Evolutionary conservation across 2,113 vertebrate species (phyloP), one percentile per base, ranked within the genome.

Genomic region (Callorhinus ursinus): DNA sequence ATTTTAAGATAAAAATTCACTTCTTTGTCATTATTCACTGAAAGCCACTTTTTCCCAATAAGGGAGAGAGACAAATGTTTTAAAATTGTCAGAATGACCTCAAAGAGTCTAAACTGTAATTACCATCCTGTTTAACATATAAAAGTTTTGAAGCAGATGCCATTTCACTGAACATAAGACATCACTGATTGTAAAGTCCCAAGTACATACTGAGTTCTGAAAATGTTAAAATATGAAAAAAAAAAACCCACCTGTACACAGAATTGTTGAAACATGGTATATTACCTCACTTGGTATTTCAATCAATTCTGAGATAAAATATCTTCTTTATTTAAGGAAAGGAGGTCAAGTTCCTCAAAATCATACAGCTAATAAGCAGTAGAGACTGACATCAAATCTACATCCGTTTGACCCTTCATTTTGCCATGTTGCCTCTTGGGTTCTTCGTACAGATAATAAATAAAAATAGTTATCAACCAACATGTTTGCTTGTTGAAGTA

Each of bases 51-150:
- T 94, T 96, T 85, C 67, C 74, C 42, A 49, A 13, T 6, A 82
- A 57, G 88, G 33, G 28, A 79, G 42, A 88, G 16, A 89, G 15
- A 26, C 33, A 89, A 95, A 93, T 83, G 76, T 90, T 71, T 93
- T 76, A 59, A 80, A 57, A 77, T 42, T 90, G 67, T 88, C 74
- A 80, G 55, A 51, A 39, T 12, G 55, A 97, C 28, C 74, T 46
- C 71, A 92, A 69, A 67, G 36, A 72, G 63, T 85, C 57, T 67
- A 39, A 85, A 81, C 42, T 72, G 31, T 74, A 84, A 96, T 94
- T 90, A 90, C 36, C 39, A n/a, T 6, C 13, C 24, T 76, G 77
- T 18, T 95, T 69, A 74, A 87, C 24, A 71, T n/a, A 59, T 18
- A 79, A 63, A 79, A 96, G 65, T 49, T 81, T 72, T 79, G 51